Evolutionary conservation across 1,140 invertebrate species (phyloP).

Genomic region (Ooceraea biroi): DNA sequence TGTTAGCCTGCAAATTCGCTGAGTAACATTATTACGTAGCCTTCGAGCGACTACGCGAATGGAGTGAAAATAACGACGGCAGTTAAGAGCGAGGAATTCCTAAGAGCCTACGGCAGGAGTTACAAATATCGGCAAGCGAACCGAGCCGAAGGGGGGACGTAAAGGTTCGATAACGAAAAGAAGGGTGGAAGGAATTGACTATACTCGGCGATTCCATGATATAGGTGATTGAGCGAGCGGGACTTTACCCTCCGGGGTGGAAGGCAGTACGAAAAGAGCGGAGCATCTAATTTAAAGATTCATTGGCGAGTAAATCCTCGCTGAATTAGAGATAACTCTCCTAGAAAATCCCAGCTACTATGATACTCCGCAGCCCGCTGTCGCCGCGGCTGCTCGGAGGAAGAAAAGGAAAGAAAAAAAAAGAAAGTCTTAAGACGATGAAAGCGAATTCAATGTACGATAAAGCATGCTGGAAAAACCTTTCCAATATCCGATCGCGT

Average conservation of each 20-base stretch:
- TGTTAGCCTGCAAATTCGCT: constrained; percentile 1
- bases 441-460: constrained; percentile 67
- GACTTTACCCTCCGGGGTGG: constrained; percentile 48
- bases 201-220: constrained; percentile 71
- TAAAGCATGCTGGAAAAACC: constrained; percentile 18
- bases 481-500: neutral
- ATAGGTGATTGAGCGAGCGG: constrained; percentile 77
- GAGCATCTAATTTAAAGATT: constrained; percentile 87
- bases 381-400: constrained; percentile 55
- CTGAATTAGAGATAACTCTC: constrained; percentile 87
- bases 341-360: constrained; percentile 84
- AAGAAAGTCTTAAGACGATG: constrained; percentile 70
- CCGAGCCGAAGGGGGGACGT: neutral
- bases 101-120: constrained; percentile 43
- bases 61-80: constrained; percentile 15
- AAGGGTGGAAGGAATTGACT: constrained; percentile 52
- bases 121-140: constrained; percentile 50
- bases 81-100: constrained; percentile 8
- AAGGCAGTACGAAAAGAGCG: constrained; percentile 65
- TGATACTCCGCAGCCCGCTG: constrained; percentile 69
- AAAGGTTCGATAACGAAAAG: constrained; percentile 59
- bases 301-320: constrained; percentile 86
- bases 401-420: constrained; percentile 35
- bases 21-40: neutral
- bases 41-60: neutral